Conservation (phyloP, 2,113 vertebrate genomes). For the Sminthopsis crassicaudata region DNA sequence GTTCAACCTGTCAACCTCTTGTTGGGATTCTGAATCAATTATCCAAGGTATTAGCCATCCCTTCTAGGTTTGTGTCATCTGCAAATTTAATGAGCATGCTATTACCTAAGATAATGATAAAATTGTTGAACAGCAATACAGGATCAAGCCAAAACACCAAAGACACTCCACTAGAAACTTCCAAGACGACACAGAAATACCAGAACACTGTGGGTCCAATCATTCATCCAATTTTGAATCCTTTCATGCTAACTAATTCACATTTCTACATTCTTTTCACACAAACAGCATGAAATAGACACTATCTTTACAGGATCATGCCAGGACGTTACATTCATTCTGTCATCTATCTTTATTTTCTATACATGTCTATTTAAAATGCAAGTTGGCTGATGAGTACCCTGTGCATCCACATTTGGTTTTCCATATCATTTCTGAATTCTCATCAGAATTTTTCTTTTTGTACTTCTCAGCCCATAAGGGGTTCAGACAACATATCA, state of each 20-base stretch:
- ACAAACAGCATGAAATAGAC: background rate
- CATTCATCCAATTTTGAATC: background rate
- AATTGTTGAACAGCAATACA: background rate
- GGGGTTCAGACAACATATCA: too few relatives aligned
- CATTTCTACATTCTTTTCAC: background rate
- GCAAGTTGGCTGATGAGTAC: background rate
- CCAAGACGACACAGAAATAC: background rate
- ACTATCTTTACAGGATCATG: background rate
- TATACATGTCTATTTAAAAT: background rate
- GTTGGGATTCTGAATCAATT: background rate
- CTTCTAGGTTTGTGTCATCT: background rate
- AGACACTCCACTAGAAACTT: background rate
- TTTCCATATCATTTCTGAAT: background rate
- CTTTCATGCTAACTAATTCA: background rate
- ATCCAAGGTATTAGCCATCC: background rate
- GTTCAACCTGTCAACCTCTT: background rate
- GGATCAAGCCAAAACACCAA: background rate
- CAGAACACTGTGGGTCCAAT: background rate
- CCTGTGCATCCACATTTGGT: background rate
- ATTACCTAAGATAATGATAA: background rate
- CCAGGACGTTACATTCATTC: background rate
- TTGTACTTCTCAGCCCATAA: background rate
- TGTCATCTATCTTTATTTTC: background rate
- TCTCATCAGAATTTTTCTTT: background rate
- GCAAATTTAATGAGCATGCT: background rate